These are phyloP conservation scores for Agrochola circellaris DNA, from an alignment of 2,888 invertebrate species.

Conservation along the genomic window DNA sequence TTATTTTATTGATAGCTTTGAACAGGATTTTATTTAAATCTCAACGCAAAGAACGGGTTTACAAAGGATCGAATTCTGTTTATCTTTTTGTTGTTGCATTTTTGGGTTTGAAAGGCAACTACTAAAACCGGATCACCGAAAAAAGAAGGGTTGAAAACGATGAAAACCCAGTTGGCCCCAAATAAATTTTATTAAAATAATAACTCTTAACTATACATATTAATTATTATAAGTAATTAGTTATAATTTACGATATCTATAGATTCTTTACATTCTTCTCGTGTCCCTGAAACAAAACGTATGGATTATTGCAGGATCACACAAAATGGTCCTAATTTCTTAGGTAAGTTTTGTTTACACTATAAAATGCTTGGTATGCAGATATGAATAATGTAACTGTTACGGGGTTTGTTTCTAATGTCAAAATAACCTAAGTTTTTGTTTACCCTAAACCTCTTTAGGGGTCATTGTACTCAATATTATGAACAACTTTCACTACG, in stretches of 20 bases:
- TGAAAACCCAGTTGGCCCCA: constrained; percentile 69
- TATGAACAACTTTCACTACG: no score
- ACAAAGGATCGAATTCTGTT: background rate
- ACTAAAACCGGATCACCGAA: background rate
- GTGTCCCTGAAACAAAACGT: constrained; percentile 55
- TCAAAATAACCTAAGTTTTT: no score
- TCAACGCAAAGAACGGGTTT: background rate
- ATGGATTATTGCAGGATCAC: background rate
- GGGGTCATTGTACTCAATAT: no score
- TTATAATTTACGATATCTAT: constrained; percentile 56
- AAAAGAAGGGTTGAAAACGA: background rate
- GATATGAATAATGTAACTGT: constrained; percentile 2
- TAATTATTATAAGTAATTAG: constrained; percentile 38
- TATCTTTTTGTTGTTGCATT: background rate
- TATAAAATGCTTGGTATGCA: background rate
- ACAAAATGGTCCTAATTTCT: background rate
- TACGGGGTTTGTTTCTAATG: no score
- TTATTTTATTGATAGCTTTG: background rate
- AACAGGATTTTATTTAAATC: background rate
- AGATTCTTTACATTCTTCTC: constrained; percentile 56
- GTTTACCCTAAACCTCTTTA: no score
- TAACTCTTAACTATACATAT: constrained; percentile 51
- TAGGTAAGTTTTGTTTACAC: background rate
- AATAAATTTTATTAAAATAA: constrained; percentile 63
- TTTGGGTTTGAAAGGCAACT: background rate